A percentile compares a stretch with the other conserved stretches of the same genome.
These are phyloP conservation scores for Zygogramma bicolorata DNA, from an alignment of 2,888 invertebrate genomes.

Conservation along the genomic window DNA sequence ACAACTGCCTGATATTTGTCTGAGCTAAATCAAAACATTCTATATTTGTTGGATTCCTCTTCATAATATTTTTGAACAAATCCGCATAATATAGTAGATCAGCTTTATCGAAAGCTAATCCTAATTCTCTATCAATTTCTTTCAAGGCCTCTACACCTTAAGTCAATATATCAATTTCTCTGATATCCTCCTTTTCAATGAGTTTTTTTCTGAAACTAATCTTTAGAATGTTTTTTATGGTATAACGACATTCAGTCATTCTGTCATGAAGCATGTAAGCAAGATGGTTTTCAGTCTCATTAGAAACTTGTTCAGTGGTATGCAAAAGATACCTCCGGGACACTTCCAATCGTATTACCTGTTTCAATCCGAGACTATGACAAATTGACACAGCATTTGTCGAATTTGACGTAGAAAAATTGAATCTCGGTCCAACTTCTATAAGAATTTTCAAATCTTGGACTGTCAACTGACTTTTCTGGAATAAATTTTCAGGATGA, in stretches of 20 bases:
- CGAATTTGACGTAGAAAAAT: slow-evolving; percentile 95
- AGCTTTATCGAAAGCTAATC: no score
- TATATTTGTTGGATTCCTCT: no score
- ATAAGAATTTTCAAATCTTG: slow-evolving; percentile 70
- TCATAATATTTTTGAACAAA: no score
- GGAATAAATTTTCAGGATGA: slow-evolving; percentile 71
- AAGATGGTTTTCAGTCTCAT: slow-evolving; percentile 67
- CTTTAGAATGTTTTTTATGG: slow-evolving; percentile 73
- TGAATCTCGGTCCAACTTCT: slow-evolving; percentile 93
- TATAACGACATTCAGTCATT: slow-evolving; percentile 94
- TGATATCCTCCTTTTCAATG: no score
- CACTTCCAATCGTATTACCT: slow-evolving; percentile 84
- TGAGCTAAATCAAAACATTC: no score
- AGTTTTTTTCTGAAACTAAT: no score
- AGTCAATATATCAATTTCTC: no score
- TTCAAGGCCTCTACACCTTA: no score
- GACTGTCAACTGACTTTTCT: slow-evolving; percentile 68
- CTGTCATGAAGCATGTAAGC: slow-evolving; percentile 83
- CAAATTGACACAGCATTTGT: slow-evolving; percentile 97
- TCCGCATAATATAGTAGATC: no score
- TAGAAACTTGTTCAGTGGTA: slow-evolving; percentile 62
- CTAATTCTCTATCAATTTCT: no score
- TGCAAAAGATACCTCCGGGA: slow-evolving; percentile 81
- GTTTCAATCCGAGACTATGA: slow-evolving; percentile 81
- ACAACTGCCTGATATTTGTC: no score